phyloP scores from a whole-genome alignment of 1,140 invertebrate genomes.

The Neodiprion virginianus region DNA sequence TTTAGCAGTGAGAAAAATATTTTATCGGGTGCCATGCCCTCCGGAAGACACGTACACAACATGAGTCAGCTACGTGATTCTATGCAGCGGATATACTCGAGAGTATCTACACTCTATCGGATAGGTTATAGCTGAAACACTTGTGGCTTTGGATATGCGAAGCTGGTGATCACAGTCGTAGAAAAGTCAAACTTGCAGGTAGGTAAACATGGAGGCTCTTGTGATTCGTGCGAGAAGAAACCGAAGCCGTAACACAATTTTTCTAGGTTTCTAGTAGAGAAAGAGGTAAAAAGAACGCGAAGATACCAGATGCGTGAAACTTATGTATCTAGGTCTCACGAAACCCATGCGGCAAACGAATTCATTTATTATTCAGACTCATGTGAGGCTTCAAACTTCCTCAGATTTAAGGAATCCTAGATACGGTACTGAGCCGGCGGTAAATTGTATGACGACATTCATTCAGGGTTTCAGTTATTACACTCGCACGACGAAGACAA shows the following conservation, averaged over 20 bases:
- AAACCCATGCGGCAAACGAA: neutral
- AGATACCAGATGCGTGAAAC: too few species aligned
- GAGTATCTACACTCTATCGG: too few species aligned
- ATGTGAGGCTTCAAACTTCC: neutral
- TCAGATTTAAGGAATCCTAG: neutral
- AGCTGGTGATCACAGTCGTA: neutral
- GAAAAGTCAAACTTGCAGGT: neutral
- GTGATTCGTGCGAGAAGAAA: neutral
- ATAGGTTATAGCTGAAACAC: neutral
- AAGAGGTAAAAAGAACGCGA: too few species aligned
- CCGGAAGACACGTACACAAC: neutral
- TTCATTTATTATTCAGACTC: neutral
- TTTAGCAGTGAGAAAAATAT: neutral
- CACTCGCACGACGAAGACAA: neutral
- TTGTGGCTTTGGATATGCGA: neutral
- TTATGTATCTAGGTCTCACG: too few species aligned
- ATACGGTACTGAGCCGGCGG: neutral
- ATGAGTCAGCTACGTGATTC: slow-evolving; percentile 1
- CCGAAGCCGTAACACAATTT: neutral
- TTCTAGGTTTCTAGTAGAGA: too few species aligned
- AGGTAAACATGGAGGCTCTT: neutral
- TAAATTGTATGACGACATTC: neutral
- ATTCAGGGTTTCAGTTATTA: neutral
- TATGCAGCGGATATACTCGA: neutral
- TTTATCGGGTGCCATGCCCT: neutral